These are phyloP conservation scores for Cyprinodon brontotheroides DNA, from an alignment of 2,113 vertebrate genomes.

Conservation along the genomic window DNA sequence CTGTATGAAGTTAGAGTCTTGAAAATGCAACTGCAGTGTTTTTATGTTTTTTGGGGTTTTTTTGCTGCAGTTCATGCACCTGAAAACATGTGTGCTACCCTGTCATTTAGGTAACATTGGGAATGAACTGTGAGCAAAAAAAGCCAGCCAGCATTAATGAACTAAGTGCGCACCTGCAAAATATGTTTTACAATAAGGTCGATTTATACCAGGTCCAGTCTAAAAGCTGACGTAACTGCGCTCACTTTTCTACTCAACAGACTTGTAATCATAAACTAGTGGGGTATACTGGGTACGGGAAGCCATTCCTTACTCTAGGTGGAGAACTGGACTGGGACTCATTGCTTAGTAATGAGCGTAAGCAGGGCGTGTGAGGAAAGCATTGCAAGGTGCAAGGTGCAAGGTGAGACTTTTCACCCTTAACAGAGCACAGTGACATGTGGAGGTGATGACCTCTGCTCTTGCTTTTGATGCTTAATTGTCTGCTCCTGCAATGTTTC, in stretches of 20 bases:
- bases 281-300: constrained; percentile 56
- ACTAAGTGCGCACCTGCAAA: constrained; percentile 52
- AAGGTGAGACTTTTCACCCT: constrained; percentile 36
- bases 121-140: constrained; percentile 73
- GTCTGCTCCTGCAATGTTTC: constrained; percentile 25
- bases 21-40: constrained; percentile 11
- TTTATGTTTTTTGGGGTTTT: neutral
- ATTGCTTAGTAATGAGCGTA: constrained; percentile 50
- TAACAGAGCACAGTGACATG: constrained; percentile 29
- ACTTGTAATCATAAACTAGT: constrained; percentile 63
- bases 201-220: constrained; percentile 63
- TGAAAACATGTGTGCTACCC: constrained; percentile 70
- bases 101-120: constrained; percentile 68
- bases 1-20: constrained; percentile 38
- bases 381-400: constrained; percentile 2
- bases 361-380: constrained; percentile 34
- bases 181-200: constrained; percentile 63
- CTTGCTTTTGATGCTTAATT: constrained; percentile 46
- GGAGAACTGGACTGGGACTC: constrained; percentile 36
- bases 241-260: constrained; percentile 38
- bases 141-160: constrained; percentile 64
- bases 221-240: constrained; percentile 30
- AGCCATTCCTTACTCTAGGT: constrained; percentile 54
- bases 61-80: constrained; percentile 43
- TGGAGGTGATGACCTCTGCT: constrained; percentile 35